These are phyloP conservation scores for Yponomeuta plumbellus DNA, from an alignment of 2,888 invertebrate genomes.

Conservation along the genomic window DNA sequence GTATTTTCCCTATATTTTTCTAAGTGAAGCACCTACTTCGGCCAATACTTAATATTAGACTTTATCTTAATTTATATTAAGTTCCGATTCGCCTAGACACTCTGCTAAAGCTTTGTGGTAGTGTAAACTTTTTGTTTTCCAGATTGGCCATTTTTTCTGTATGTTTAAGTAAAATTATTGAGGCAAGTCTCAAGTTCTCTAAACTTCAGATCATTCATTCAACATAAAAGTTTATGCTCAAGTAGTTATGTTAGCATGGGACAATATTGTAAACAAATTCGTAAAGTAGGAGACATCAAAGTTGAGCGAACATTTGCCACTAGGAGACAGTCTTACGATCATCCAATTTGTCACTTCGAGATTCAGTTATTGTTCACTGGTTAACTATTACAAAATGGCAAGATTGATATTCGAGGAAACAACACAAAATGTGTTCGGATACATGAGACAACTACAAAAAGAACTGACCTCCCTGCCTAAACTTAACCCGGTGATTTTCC, in stretches of 20 bases:
- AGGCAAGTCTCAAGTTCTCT: background rate
- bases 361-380: slow-evolving; percentile 28
- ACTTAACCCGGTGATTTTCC: background rate
- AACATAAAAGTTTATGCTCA: background rate
- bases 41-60: background rate
- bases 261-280: background rate
- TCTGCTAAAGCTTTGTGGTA: background rate
- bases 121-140: background rate
- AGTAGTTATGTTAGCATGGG: background rate
- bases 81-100: background rate
- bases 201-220: background rate
- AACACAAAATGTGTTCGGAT: no score
- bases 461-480: slow-evolving; percentile 6
- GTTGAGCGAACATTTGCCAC: slow-evolving; percentile 43
- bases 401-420: slow-evolving; percentile 8
- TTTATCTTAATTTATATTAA: background rate
- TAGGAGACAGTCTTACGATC: slow-evolving; percentile 46
- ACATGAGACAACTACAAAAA: slow-evolving; percentile 11
- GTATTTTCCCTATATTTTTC: slow-evolving; percentile 2
- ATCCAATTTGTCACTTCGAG: slow-evolving; percentile 32
- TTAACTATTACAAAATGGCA: slow-evolving; percentile 12
- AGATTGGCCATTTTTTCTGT: background rate
- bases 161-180: background rate
- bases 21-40: background rate
- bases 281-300: background rate